Conservation (phyloP, 2,888 invertebrate genomes). For the Ochlodes sylvanus region DNA sequence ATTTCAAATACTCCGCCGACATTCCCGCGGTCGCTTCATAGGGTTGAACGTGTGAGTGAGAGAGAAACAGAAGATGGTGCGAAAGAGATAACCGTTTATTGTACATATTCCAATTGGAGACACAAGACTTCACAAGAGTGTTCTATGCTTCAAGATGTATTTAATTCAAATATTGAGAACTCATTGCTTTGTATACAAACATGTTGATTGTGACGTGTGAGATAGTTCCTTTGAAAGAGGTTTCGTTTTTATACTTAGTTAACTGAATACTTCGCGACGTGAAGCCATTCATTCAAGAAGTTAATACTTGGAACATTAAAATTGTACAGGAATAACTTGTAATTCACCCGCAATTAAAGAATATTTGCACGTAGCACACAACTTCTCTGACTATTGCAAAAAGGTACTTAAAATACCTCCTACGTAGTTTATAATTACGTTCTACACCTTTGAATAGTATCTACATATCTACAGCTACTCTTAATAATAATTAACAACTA, state of each 20-base stretch:
- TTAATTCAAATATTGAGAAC: slow-evolving; percentile 25
- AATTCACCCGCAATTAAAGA: slow-evolving; percentile 28
- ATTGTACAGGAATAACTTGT: slow-evolving; percentile 24
- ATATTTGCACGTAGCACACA: not conserved
- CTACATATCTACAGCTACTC: no score
- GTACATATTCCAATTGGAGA: slow-evolving; percentile 38
- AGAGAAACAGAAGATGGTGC: slow-evolving; percentile 39
- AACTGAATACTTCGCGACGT: slow-evolving; percentile 20
- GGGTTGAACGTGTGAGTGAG: slow-evolving; percentile 57
- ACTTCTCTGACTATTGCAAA: not conserved
- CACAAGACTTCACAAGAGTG: slow-evolving; percentile 30
- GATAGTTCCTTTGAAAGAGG: slow-evolving; percentile 13
- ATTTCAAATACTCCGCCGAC: slow-evolving; percentile 65
- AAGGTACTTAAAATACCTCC: not conserved
- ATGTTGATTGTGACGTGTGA: slow-evolving; percentile 5
- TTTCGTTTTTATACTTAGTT: slow-evolving; percentile 22
- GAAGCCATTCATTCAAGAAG: slow-evolving; percentile 18
- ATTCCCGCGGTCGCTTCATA: slow-evolving; percentile 59
- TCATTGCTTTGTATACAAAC: slow-evolving; percentile 1
- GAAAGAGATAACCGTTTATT: slow-evolving; percentile 30
- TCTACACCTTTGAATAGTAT: no score
- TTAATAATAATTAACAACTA: no score
- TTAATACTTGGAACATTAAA: slow-evolving; percentile 17
- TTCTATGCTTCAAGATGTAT: slow-evolving; percentile 23
- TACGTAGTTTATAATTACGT: not conserved